Base-by-base conservation (phyloP, 1,140 invertebrate genomes). In the Solen grandis region DNA sequence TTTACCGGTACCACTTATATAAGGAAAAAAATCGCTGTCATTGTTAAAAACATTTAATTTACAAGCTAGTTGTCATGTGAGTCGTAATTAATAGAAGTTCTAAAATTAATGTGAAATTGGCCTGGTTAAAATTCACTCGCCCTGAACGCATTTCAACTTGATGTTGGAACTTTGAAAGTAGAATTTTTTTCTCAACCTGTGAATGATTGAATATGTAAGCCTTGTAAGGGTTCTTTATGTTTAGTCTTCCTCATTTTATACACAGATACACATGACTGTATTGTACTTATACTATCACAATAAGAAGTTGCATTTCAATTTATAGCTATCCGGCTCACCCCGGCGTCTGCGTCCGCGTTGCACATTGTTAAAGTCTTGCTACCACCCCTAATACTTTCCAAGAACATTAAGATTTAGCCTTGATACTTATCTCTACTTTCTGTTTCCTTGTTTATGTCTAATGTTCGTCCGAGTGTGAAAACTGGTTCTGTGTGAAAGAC, bases 11-110 rank as follows among this genome's bases (percentile, higher is more conserved):
- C 59, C 59, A 62, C 59, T 62, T 62, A 62, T 62, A 62, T 62
- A 62, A 62, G 59, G 59, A 62, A 62, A 62, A 62, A 62, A 62
- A 62, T 62, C 59, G 59, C 59, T 62, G 59, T 62, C 59, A 62
- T 62, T 62, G 59, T 62, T 62, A 62, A 62, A 62, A 62, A 62
- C 59, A 62, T 62, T 62, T 62, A 62, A 62, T 62, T 62, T 62
- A 62, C 59, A 62, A 62, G 59, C 59, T 62, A 62, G 59, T 62
- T 62, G 59, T 62, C 59, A 62, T 46, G 59, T 62, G 59, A 62
- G 59, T 62, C 59, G 41, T 62, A 62, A 62, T 62, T 62, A 62
- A 62, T 62, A 62, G 59, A 62, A 62, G 59, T 62, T 62, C 59
- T 62, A 62, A 62, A 62, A 62, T 62, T 62, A 62, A 62, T 62